Percentiles rank a stretch among this genome's conserved stretches.
phyloP scores from a whole-genome alignment of 2,797 vertebrate species.

The Hippoglossus hippoglossus region DNA sequence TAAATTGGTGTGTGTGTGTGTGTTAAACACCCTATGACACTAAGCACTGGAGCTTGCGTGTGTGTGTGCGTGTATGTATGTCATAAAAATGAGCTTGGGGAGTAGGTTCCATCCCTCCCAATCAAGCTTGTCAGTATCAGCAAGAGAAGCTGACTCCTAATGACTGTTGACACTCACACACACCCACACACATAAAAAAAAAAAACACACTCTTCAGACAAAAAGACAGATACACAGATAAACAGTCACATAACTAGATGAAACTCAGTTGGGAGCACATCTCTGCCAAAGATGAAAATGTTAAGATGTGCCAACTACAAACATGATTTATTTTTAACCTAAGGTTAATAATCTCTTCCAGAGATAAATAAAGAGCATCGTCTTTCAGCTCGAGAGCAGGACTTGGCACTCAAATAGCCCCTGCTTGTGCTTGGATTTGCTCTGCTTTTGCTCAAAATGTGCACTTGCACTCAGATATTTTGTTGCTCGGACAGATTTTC shows the following conservation, averaged over 20 bases:
- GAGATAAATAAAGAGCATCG: neutral
- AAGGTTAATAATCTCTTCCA: conserved; percentile 18
- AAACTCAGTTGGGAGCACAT: conserved; percentile 11
- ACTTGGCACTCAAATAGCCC: too few species aligned
- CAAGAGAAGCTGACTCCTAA: conserved; percentile 64
- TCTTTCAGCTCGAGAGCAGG: too few species aligned
- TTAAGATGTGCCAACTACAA: conserved; percentile 12
- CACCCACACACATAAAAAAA: conserved; percentile 9
- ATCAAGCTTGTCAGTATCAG: conserved; percentile 69
- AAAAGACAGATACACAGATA: conserved; percentile 30
- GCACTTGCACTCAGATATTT: too few species aligned
- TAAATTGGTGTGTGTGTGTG: conserved; percentile 33
- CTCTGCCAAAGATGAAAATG: conserved; percentile 7
- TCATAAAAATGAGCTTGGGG: conserved; percentile 64
- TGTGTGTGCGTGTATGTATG: conserved; percentile 13
- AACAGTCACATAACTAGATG: conserved; percentile 37
- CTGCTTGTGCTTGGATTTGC: too few species aligned
- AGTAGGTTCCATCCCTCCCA: conserved; percentile 47
- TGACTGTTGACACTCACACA: conserved; percentile 60
- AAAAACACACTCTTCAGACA: conserved; percentile 12
- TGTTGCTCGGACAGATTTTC: too few species aligned
- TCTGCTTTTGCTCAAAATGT: too few species aligned
- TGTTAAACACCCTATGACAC: conserved; percentile 55
- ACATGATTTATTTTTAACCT: neutral
- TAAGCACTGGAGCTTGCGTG: conserved; percentile 26